Base-by-base conservation (phyloP, 2,113 vertebrate genomes). In the Eretmochelys imbricata region DNA sequence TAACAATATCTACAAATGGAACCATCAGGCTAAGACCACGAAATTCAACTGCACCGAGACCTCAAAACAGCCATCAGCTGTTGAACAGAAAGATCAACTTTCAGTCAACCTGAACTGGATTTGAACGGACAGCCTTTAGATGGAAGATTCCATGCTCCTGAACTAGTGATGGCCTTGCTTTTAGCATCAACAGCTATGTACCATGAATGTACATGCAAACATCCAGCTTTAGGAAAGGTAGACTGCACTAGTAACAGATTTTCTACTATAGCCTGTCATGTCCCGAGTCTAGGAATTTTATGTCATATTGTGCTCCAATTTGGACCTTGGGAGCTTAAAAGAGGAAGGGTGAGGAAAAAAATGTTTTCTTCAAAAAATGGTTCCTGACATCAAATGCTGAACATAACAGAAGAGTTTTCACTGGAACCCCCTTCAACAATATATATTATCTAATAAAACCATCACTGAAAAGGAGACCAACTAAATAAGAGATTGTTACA, bases 301-400 rank as follows among this genome's bases (percentile, higher is more conserved):
- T 80, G 90, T 83, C 53, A 25, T 11, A 16, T 12, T 75, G 20
- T 89, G 54, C 75, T 25, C 59, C 5, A 24, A 22, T 57, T 31
- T 8, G 1, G 13, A 19, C 29, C 1, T 0, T 0, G 10, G 27
- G 27, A 80, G 55, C 24, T 51, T 22, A 80, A 72, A n/a, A 62
- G 10, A 80, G 65, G n/a, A 88, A 89, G 75, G 62, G 84, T 87
- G 49, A 89, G 50, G 13, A 49, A 49, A 59, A 65, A 65, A 65
- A 35, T 31, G 1, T 65, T 65, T 35, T 35, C 14, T 65, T 31
- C 62, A 65, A 65, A 27, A 65, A 65, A 65, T 65, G 29, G 35
- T 65, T 65, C 29, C 62, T 35, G 7, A 65, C 31, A 65, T 17
- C 29, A 62, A 31, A 29, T 62, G 57, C 57, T 3, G 12, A 62